Conservation (phyloP, 1,140 invertebrate species). For the Caenorhabditis latens region DNA sequence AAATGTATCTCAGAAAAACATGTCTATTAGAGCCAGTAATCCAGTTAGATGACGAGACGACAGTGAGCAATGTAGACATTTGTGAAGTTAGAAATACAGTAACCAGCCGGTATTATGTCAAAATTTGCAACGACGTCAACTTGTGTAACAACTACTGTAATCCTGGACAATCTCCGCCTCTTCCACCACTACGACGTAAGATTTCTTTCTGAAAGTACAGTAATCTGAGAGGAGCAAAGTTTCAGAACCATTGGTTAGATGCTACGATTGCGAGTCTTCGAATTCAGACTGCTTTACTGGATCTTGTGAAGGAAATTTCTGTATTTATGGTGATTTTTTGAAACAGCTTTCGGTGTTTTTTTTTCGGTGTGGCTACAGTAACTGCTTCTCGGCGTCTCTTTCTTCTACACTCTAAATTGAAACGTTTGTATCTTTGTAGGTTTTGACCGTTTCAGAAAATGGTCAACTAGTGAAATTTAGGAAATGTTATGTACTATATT, state of each 20-base stretch:
- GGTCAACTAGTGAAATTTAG: too few species aligned
- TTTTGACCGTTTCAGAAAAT: too few species aligned
- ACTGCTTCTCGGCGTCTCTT: too few species aligned
- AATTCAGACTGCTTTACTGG: constrained; percentile 35
- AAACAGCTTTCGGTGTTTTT: background rate
- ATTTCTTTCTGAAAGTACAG: background rate
- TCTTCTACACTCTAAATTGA: too few species aligned
- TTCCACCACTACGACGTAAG: constrained; percentile 59
- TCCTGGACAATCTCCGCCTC: constrained; percentile 16
- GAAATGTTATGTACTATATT: too few species aligned
- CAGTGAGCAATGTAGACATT: background rate
- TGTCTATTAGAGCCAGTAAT: constrained; percentile 24
- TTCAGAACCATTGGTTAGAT: constrained; percentile 60
- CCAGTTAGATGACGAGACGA: constrained; percentile 44
- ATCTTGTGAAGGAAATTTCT: constrained; percentile 51
- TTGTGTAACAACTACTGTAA: constrained; percentile 59
- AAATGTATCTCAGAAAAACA: constrained; percentile 32
- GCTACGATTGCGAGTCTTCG: constrained; percentile 53
- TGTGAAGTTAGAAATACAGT: constrained; percentile 49
- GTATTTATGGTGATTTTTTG: constrained; percentile 38
- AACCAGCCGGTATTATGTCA: constrained; percentile 17
- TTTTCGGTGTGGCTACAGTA: too few species aligned
- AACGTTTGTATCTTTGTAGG: too few species aligned
- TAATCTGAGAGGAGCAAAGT: background rate
- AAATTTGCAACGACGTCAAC: constrained; percentile 45